Percentiles rank a stretch among this genome's conserved stretches.
Evolutionary conservation across 2,797 vertebrate species (phyloP).

Genomic region (Falco novaeseelandiae): DNA sequence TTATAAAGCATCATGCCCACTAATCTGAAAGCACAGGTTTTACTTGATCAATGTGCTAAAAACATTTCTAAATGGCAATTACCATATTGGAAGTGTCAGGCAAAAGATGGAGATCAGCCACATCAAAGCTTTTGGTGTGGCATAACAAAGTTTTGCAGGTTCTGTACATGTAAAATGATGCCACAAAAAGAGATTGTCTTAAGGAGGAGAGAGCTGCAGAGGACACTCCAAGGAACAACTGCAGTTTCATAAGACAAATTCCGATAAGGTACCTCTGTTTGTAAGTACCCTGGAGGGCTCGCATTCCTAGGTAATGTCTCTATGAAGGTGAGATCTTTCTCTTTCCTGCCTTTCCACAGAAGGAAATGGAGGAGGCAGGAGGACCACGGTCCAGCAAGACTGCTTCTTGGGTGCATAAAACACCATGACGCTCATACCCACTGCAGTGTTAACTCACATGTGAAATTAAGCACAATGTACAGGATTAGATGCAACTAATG

Average conservation of each 20-base stretch:
- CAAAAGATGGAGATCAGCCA: not conserved
- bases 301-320: not conserved
- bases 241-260: not conserved
- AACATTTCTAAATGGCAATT: not conserved
- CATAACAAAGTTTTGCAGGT: not conserved
- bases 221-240: not conserved
- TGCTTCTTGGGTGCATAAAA: not conserved
- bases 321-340: not conserved
- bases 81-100: not conserved
- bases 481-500: not conserved
- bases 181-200: not conserved
- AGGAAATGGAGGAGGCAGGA: not conserved
- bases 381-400: not conserved
- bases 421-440: not conserved
- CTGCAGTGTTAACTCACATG: not conserved
- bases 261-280: not conserved
- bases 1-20: not conserved
- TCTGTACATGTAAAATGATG: not conserved
- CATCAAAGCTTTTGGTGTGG: not conserved
- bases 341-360: not conserved
- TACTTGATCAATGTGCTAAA: not conserved
- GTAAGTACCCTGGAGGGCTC: not conserved
- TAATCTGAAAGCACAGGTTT: not conserved
- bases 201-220: not conserved
- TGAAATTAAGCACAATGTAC: not conserved